Evolutionary conservation across 2,888 invertebrate genomes (phyloP), one percentile per base, ranked within the genome.

Genomic region (Neoitamus cyanurus): DNA sequence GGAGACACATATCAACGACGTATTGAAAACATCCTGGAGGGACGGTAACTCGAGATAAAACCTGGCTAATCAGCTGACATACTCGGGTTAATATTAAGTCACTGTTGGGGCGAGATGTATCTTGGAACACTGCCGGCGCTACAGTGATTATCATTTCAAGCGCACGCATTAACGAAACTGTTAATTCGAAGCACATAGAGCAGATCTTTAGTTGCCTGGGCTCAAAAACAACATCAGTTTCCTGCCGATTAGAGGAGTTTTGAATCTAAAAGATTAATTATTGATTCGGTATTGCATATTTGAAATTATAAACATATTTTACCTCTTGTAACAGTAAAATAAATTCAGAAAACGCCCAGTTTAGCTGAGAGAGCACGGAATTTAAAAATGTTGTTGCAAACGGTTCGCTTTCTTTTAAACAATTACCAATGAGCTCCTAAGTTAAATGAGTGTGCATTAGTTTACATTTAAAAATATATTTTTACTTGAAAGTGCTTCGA

Each of bases 321-420:
- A 94, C 94, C 92, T 97, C 96, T 90, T 97, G 97, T 88, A 97
- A 92, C 93, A 96, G 94, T 30, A 96, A 94, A 86, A 97, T 95
- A 88, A 97, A 97, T 89, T 97, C 97, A 0, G 97, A 97, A 89
- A 97, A 97, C 0, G 96, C 95, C 97, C 97, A 97, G 91, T 97
- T 97, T 4, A 97, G 92, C 88, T 97, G 96, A 88, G 95, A 96
- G 5, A 97, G 92, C 30, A 97, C 92, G 0, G 96, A 96, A 90
- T 96, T 96, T 11, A 97, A 91, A 88, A 95, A 96, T 0, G 93
- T 91, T 0, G 94, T 94, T 0, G 96, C 94, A 25, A 93, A 92
- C 37, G 93, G 93, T 6, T 94, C 93, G 88, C 96, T 94, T 2
- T 92, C 90, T 0, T 92, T 87, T 37, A 97, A 89, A 80, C 94